Evolutionary conservation across 2,113 vertebrate genomes (phyloP).

Genomic region (Osmerus mordax): DNA sequence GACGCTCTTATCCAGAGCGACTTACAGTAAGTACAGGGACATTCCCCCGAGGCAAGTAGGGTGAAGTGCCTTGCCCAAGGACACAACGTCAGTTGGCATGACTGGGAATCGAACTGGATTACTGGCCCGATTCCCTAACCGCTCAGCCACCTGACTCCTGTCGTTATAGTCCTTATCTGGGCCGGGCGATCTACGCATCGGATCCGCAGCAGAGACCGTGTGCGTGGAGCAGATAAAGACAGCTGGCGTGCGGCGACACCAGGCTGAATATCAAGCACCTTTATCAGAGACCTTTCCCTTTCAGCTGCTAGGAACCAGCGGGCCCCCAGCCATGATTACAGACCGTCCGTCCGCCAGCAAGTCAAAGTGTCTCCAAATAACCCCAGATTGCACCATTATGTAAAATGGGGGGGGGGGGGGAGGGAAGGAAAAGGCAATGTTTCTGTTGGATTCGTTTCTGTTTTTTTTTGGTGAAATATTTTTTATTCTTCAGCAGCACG

Average conservation of each 20-base stretch:
- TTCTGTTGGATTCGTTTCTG: constrained; percentile 9
- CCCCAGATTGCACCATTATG: constrained; percentile 62
- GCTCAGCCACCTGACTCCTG: too few relatives aligned
- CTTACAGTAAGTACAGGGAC: too few relatives aligned
- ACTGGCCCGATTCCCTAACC: too few relatives aligned
- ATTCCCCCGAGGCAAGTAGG: too few relatives aligned
- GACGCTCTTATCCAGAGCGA: too few relatives aligned
- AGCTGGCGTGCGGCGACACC: constrained; percentile 48
- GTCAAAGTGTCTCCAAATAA: constrained; percentile 40
- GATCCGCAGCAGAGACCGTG: constrained; percentile 30
- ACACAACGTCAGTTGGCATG: too few relatives aligned
- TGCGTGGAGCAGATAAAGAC: constrained; percentile 59
- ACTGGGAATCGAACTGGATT: too few relatives aligned
- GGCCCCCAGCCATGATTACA: constrained; percentile 51
- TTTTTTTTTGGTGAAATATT: neutral
- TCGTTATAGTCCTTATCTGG: constrained; percentile 40
- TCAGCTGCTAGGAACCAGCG: constrained; percentile 42
- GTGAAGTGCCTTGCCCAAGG: too few relatives aligned
- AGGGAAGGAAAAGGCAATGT: constrained; percentile 37
- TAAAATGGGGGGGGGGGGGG: constrained; percentile 41
- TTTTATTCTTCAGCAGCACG: neutral
- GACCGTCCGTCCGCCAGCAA: constrained; percentile 15
- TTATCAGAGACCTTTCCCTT: constrained; percentile 18
- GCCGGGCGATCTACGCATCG: constrained; percentile 52
- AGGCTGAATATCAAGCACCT: constrained; percentile 54